These are phyloP conservation scores for Agonopterix arenella DNA, from an alignment of 2,888 invertebrate species.

Conservation along the genomic window DNA sequence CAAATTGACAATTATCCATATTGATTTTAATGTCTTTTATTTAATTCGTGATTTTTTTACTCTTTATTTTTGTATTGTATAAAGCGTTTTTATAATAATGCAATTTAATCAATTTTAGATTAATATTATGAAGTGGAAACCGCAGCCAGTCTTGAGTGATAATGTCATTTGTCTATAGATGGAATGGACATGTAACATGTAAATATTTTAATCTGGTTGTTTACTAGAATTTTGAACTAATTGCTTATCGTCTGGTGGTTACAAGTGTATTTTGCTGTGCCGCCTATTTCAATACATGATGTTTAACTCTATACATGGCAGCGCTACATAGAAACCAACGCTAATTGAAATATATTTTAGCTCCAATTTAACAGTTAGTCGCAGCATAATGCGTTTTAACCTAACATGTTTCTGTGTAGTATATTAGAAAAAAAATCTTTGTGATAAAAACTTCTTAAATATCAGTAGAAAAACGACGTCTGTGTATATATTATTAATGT, in stretches of 20 bases:
- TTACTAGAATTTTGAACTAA: constrained; percentile 44
- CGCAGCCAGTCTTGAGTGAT: constrained; percentile 24
- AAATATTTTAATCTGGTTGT: constrained; percentile 62
- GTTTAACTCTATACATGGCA: background rate
- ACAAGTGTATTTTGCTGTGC: constrained; percentile 41
- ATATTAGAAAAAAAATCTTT: constrained; percentile 56
- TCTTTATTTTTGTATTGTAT: constrained; percentile 51
- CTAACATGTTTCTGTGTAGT: constrained; percentile 52
- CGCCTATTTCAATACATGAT: background rate
- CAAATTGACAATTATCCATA: constrained; percentile 30
- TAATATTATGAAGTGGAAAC: constrained; percentile 27
- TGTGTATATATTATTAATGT: constrained; percentile 46
- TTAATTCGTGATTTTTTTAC: constrained; percentile 52
- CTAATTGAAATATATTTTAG: background rate
- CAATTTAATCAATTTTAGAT: constrained; percentile 41
- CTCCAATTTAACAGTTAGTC: constrained; percentile 3
- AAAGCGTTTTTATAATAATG: constrained; percentile 38
- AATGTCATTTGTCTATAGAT: constrained; percentile 23
- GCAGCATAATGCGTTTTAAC: constrained; percentile 40
- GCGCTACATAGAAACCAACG: background rate
- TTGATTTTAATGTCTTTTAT: constrained; percentile 44
- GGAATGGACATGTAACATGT: constrained; percentile 52
- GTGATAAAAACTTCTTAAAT: constrained; percentile 60
- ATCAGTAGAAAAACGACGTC: constrained; percentile 50
- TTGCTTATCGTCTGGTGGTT: constrained; percentile 41